Percentiles rank a stretch among this genome's conserved stretches.
Evolutionary conservation across 2,888 invertebrate species (phyloP).

Genomic region (Bursaphelenchus okinawaensis): DNA sequence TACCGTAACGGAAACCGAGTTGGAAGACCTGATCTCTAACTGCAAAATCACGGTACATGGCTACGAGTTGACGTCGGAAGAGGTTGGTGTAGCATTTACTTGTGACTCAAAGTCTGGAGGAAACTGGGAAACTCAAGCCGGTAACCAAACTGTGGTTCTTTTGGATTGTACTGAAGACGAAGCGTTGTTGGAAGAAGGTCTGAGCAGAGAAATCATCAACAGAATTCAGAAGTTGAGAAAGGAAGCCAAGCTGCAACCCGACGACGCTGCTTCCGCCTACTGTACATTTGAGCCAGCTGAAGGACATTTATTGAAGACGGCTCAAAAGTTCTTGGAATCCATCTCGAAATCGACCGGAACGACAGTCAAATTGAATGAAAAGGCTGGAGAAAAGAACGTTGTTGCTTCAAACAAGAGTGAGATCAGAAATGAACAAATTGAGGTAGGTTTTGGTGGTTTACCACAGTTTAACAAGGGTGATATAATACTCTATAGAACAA

Average conservation of each 20-base stretch:
- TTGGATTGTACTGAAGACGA: slow-evolving; percentile 83
- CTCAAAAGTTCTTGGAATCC: neutral
- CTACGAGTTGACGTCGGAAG: slow-evolving; percentile 65
- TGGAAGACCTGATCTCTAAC: slow-evolving; percentile 70
- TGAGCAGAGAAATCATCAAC: slow-evolving; percentile 89
- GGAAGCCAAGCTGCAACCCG: slow-evolving; percentile 62
- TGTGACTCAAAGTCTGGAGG: slow-evolving; percentile 41
- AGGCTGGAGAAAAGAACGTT: neutral
- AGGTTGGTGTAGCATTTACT: slow-evolving; percentile 69
- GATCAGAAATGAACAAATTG: neutral
- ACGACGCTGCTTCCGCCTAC: neutral
- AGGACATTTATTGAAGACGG: neutral
- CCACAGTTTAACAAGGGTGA: no score
- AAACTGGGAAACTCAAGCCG: slow-evolving; percentile 30
- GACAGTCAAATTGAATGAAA: neutral
- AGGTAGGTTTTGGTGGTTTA: slow-evolving; percentile 1
- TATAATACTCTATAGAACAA: no score
- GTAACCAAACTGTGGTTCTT: slow-evolving; percentile 67
- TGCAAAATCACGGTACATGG: slow-evolving; percentile 73
- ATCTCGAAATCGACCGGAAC: slow-evolving; percentile 6
- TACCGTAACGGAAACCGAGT: slow-evolving; percentile 70
- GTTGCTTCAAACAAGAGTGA: neutral
- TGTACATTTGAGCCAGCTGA: slow-evolving; percentile 9
- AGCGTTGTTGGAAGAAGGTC: slow-evolving; percentile 84
- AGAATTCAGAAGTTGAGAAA: slow-evolving; percentile 91